Evolutionary conservation across 2,797 vertebrate species (phyloP).

Genomic region (Megaceryle alcyon): DNA sequence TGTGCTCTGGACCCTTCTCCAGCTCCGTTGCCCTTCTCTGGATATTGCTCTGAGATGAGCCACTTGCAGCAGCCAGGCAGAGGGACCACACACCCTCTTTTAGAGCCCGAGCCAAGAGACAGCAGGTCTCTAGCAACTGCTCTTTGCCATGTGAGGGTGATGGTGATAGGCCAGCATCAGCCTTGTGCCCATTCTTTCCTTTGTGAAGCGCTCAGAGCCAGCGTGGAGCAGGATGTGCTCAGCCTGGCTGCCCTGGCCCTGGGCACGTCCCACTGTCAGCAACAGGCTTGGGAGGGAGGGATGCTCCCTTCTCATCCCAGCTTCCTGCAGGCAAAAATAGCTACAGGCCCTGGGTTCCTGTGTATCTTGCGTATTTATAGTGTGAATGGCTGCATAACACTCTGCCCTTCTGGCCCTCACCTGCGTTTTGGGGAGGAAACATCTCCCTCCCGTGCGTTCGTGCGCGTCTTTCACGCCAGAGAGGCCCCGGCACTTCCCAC

Average conservation of each 20-base stretch:
- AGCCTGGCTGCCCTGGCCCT: not conserved
- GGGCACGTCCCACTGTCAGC: not conserved
- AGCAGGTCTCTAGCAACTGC: not conserved
- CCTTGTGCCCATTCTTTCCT: not conserved
- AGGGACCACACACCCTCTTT: not conserved
- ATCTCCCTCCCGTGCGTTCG: rapidly evolving
- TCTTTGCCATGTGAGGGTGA: not conserved
- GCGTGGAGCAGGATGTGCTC: not conserved
- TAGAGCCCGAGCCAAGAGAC: not conserved
- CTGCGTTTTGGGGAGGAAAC: not conserved
- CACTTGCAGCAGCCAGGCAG: not conserved
- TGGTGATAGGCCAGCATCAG: rapidly evolving
- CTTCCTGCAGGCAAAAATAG: constrained; percentile 71
- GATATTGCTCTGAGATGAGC: not conserved
- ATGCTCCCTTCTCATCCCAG: constrained; percentile 22
- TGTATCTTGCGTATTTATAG: constrained; percentile 34
- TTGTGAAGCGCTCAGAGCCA: rapidly evolving
- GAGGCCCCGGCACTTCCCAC: not conserved
- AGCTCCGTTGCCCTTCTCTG: not conserved
- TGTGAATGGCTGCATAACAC: not conserved
- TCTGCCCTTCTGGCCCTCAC: constrained; percentile 35
- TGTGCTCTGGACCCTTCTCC: no score
- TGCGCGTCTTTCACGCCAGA: not conserved
- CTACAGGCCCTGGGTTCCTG: constrained; percentile 17
- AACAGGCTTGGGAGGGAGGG: constrained; percentile 16